A percentile compares a stretch with the other conserved stretches of the same genome.
These are phyloP conservation scores for Rhopalosiphum padi DNA, from an alignment of 1,140 invertebrate species.

Conservation along the genomic window DNA sequence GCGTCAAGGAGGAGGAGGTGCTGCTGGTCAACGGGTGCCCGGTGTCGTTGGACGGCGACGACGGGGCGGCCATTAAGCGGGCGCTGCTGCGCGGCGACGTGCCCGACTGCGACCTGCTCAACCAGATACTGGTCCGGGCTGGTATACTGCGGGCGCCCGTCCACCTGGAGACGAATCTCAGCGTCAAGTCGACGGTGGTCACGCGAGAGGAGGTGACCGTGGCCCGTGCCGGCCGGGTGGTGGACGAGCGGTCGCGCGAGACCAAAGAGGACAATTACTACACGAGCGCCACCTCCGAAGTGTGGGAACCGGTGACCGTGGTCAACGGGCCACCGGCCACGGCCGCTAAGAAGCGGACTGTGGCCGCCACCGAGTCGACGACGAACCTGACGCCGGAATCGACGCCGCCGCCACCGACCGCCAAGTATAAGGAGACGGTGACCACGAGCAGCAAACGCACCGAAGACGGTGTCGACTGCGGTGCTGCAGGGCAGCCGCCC, in stretches of 20 bases:
- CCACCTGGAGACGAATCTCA: conserved; percentile 75
- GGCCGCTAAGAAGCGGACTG: conserved; percentile 64
- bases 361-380: conserved; percentile 63
- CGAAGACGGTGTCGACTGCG: conserved; percentile 42
- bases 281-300: conserved; percentile 72
- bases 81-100: conserved; percentile 76
- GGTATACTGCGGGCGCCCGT: conserved; percentile 71
- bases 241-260: conserved; percentile 76
- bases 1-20: conserved; percentile 76
- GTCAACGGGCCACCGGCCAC: not conserved
- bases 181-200: conserved; percentile 75
- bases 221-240: conserved; percentile 72
- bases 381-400: not conserved
- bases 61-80: conserved; percentile 74
- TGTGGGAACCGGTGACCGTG: conserved; percentile 69
- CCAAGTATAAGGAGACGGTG: conserved; percentile 49
- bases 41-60: conserved; percentile 73
- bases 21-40: conserved; percentile 78
- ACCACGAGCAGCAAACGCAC: conserved; percentile 52
- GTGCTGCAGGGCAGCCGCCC: not conserved
- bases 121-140: conserved; percentile 71
- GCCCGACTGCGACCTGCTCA: conserved; percentile 76
- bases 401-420: not conserved
- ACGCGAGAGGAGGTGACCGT: conserved; percentile 79
- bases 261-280: conserved; percentile 78